Evolutionary conservation across 1,140 invertebrate species (phyloP), one percentile per base, ranked within the genome.

Genomic region (Helicoverpa armigera): DNA sequence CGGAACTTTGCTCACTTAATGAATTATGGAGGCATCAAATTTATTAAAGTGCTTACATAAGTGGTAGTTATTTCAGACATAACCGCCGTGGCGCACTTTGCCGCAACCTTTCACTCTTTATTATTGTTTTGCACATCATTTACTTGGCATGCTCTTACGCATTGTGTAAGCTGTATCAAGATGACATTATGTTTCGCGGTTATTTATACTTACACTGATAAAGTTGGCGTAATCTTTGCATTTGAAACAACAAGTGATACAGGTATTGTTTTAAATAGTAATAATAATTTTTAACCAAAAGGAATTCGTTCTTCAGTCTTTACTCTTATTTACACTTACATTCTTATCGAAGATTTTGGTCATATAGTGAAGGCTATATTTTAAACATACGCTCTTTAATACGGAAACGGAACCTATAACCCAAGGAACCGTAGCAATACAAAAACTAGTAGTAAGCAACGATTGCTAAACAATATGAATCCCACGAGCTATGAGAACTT

Each of bases 111-210:
- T 73, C 70, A 58, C 70, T 73, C 70, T 48, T 63, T 60, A 60
- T 60, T 67, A 67, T 67, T 67, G 63, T 67, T 67, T 67, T 67
- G 35, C 63, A 67, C 63, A 67, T 67, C 63, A 67, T 63, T 63
- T 63, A 63, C 60, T 67, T 35, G 13, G n/a, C 43, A 35, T 23
- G 23, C 23, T 0, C 23, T 23, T 67, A 43, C 63, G n/a, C 63
- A 58, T 67, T 43, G 18, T 58, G 18, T 14, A 56, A 56, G n/a
- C 11, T 16, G 13, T 18, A 58, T 58, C 56, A 58, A 58, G 56
- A 58, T 58, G 18, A 58, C 56, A 58, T 18, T 58, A 23, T 58
- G 16, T 43, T 43, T 43, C 9, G 35, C 35, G 35, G 35, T 43
- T 43, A 43, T 43, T 43, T 43, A 43, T 9, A 5, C 9, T 9